A percentile compares a stretch with the other conserved stretches of the same genome.
Conservation (phyloP, 2,888 invertebrate species). For the Chamaedrilus cognettii region DNA sequence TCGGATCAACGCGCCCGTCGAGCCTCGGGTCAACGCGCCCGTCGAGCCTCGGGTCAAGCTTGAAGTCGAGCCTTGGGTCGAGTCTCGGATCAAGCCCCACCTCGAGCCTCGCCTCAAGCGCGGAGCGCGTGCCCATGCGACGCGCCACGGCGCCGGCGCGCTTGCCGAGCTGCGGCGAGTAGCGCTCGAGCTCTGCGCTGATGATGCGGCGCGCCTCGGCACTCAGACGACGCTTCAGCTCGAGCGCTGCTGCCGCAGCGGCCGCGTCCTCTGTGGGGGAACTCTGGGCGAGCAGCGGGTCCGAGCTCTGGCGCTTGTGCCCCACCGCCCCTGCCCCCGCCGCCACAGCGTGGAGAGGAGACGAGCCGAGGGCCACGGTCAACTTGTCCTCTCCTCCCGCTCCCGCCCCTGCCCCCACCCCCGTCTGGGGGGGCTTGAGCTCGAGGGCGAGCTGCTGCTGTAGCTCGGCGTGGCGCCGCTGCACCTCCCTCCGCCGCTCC, state of each 20-base stretch:
- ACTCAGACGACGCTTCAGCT: conserved; percentile 8
- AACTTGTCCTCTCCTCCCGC: not conserved
- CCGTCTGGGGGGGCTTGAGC: not conserved
- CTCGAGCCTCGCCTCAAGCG: too few species aligned
- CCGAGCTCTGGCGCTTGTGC: conserved; percentile 64
- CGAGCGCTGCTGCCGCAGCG: conserved; percentile 56
- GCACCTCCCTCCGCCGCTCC: not conserved
- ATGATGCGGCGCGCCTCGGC: conserved; percentile 21
- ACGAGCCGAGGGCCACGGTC: not conserved
- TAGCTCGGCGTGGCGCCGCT: conserved; percentile 11
- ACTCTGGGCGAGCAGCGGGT: conserved; percentile 64
- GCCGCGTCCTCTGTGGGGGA: conserved; percentile 63
- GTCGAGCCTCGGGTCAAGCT: conserved; percentile 2
- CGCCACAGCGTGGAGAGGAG: conserved; percentile 50
- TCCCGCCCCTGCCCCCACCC: not conserved
- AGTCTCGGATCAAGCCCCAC: not conserved
- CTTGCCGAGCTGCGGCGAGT: conserved; percentile 6
- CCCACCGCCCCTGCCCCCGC: conserved; percentile 52
- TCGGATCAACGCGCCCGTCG: conserved; percentile 2
- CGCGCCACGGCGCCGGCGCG: not conserved
- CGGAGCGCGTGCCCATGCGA: not conserved
- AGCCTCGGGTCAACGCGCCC: not conserved
- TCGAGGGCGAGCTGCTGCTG: conserved; percentile 5
- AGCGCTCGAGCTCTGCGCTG: not conserved
- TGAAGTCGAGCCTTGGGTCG: conserved; percentile 13